A percentile compares a stretch with the other conserved stretches of the same genome.
These are phyloP conservation scores for Noctua janthe DNA, from an alignment of 2,888 invertebrate genomes.

Conservation along the genomic window DNA sequence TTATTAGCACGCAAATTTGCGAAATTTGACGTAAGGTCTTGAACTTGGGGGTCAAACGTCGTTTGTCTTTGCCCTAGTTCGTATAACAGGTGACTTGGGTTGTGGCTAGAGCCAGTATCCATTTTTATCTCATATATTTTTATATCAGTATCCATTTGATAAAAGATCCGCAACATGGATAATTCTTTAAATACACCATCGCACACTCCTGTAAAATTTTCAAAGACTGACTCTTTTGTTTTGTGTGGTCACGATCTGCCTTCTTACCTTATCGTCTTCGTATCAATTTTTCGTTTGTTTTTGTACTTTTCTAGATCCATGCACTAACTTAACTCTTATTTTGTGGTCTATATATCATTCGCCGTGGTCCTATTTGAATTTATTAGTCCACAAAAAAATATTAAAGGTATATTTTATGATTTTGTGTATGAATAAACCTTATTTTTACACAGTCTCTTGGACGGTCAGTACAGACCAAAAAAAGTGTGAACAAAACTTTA, in stretches of 20 bases:
- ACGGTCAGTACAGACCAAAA: conserved; percentile 21
- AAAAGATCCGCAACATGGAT: background rate
- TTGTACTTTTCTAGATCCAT: background rate
- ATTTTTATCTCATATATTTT: too few species aligned
- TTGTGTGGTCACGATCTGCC: background rate
- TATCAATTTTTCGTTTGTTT: background rate
- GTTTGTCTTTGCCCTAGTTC: conserved; percentile 20
- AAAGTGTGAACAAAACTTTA: conserved; percentile 63
- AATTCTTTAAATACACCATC: background rate
- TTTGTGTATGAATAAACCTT: background rate
- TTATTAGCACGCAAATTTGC: conserved; percentile 43
- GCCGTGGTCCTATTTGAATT: background rate
- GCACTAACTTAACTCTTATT: background rate
- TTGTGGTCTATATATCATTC: background rate
- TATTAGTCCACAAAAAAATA: background rate
- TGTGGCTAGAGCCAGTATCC: background rate
- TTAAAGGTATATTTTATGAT: background rate
- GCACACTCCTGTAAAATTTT: background rate
- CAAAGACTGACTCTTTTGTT: too few species aligned
- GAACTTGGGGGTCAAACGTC: conserved; percentile 32
- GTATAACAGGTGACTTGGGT: background rate
- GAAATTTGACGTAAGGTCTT: conserved; percentile 35
- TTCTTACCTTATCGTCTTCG: background rate
- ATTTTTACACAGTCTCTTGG: background rate
- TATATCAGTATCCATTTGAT: too few species aligned